Conservation (phyloP, 2,888 invertebrate genomes). For the Liopterus haemorrhoidalis region DNA sequence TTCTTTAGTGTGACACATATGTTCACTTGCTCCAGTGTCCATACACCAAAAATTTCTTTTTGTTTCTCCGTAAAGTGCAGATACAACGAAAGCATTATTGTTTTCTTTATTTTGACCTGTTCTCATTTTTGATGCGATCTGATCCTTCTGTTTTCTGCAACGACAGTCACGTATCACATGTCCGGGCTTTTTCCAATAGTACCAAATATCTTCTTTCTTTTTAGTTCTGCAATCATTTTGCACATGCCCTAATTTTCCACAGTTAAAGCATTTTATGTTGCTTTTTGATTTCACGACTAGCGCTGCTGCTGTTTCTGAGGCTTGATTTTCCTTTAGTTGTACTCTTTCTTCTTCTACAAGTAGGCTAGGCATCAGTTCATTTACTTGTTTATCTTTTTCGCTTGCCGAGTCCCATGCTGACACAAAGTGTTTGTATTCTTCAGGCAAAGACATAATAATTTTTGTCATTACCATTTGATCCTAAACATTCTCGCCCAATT, state of each 20-base stretch:
- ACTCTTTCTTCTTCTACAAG: conserved; percentile 30
- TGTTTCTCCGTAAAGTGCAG: no score
- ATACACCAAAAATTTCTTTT: conserved; percentile 15
- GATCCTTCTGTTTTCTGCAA: no score
- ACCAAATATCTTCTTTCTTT: conserved; percentile 14
- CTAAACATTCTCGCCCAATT: conserved; percentile 32
- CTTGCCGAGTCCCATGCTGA: conserved; percentile 31
- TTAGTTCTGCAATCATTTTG: conserved; percentile 18
- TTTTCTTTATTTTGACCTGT: no score
- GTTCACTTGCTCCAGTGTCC: conserved; percentile 24
- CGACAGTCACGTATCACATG: neutral
- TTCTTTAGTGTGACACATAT: conserved; percentile 24
- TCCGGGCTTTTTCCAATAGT: conserved; percentile 5
- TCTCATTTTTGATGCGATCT: no score
- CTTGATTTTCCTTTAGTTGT: conserved; percentile 15
- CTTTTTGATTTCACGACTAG: conserved; percentile 11
- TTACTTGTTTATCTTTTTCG: conserved; percentile 22
- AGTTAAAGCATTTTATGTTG: conserved; percentile 21
- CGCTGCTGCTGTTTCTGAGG: no score
- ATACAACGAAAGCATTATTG: no score
- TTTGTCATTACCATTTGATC: conserved; percentile 35
- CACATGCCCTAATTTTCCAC: conserved; percentile 23
- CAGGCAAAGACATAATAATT: conserved; percentile 33
- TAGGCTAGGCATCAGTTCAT: conserved; percentile 26
- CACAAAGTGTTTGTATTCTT: conserved; percentile 36